phyloP scores from a whole-genome alignment of 2,797 vertebrate genomes.

The Rhodeus uyekii region DNA sequence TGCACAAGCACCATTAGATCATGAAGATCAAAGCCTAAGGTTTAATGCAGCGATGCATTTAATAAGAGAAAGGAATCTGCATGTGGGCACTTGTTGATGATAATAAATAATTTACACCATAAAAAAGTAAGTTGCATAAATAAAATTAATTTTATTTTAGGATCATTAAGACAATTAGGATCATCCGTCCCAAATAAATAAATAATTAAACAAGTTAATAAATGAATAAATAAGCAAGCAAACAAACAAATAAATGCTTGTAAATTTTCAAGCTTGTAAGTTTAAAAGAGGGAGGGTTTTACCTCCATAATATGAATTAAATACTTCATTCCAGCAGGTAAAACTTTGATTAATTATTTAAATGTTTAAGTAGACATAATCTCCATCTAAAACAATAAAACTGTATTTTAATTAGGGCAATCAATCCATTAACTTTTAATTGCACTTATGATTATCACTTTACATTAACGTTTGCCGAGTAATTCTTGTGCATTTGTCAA shows the following conservation, averaged over 20 bases:
- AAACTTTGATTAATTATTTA: background rate
- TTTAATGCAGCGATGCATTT: background rate
- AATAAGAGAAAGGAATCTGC: background rate
- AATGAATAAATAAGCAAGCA: background rate
- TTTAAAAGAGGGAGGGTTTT: background rate
- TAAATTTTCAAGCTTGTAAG: background rate
- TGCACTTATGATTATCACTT: background rate
- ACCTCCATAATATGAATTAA: background rate
- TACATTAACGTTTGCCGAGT: background rate
- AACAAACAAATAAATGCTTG: background rate
- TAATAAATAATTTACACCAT: background rate
- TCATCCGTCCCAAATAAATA: background rate
- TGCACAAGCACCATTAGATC: slow-evolving; percentile 57
- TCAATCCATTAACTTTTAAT: too few relatives aligned
- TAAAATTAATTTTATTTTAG: background rate
- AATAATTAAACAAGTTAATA: background rate
- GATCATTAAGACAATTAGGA: rapidly evolving
- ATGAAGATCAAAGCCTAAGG: slow-evolving; percentile 10
- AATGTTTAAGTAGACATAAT: background rate
- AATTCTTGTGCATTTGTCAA: background rate
- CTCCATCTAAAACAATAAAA: background rate
- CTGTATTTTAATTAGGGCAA: background rate
- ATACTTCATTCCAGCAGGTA: background rate
- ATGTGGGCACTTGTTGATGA: background rate
- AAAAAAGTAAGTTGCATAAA: background rate